These are phyloP conservation scores for Cotesia typhae DNA, from an alignment of 1,140 invertebrate species.

Conservation along the genomic window DNA sequence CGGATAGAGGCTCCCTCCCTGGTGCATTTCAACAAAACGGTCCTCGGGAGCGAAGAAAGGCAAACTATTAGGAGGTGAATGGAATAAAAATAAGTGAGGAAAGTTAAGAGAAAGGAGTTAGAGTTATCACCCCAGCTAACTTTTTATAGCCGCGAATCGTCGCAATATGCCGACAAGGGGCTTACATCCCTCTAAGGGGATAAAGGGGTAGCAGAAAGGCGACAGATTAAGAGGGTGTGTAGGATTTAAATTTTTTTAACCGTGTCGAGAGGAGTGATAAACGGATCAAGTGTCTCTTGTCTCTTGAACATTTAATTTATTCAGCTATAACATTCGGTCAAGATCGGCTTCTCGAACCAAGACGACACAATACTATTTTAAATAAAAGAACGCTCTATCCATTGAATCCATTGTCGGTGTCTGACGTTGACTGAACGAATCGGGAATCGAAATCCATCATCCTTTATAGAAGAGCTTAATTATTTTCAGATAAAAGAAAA, in stretches of 20 bases:
- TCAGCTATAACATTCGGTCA: neutral
- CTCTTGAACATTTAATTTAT: neutral
- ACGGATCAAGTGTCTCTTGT: neutral
- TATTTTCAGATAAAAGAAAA: conserved; percentile 67
- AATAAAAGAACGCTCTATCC: conserved; percentile 66
- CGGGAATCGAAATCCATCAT: conserved; percentile 63
- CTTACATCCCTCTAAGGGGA: conserved; percentile 45
- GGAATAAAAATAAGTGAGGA: conserved; percentile 6
- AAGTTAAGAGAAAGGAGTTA: conserved; percentile 20
- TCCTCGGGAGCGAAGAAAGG: no score
- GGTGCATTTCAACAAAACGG: no score
- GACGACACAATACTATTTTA: conserved; percentile 67
- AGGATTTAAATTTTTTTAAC: conserved; percentile 36
- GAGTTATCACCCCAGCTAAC: conserved; percentile 38
- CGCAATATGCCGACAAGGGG: conserved; percentile 65
- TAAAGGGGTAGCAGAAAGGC: conserved; percentile 11
- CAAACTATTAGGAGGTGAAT: no score
- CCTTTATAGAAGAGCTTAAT: conserved; percentile 67
- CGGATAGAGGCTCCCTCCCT: conserved; percentile 34
- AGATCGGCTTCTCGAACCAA: conserved; percentile 24
- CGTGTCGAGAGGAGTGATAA: neutral
- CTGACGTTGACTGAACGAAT: conserved; percentile 66
- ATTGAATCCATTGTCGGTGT: conserved; percentile 66
- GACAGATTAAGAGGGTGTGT: conserved; percentile 61
- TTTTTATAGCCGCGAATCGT: conserved; percentile 66